Base-by-base conservation (phyloP, 1,140 invertebrate species). In the Atta cephalotes region DNA sequence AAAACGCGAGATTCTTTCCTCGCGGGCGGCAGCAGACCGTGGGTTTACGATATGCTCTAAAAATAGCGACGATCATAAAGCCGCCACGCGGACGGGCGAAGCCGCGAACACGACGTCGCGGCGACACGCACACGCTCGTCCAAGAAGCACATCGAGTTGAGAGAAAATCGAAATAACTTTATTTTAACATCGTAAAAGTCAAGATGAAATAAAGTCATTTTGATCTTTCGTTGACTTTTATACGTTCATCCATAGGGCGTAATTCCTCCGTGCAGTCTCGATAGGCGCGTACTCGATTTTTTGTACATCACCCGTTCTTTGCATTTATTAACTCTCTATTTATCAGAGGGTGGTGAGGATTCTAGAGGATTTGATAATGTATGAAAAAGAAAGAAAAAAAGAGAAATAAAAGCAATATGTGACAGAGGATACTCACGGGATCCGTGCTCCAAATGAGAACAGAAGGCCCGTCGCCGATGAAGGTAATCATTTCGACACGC, bases 51-150 rank as follows among this genome's bases (percentile, higher is more conserved):
- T 89, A 89, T 58, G 85, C 72, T 84, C 91, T 92, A 92, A 92
- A 92, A 92, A 92, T 91, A 92, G 87, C 88, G 79, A 80, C 87
- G 91, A 88, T 88, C 91, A 92, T 92, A 91, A 92, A 92, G 88
- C 85, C 84, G 88, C 76, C 81, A 87, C 71, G 84, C 86, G 82
- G 70, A 90, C 85, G 86, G 86, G 86, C 90, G 70, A 45, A 39
- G 35, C 39, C 28, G 10, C 49, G 77, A 62, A 58, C 39, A 51
- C 72, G 49, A 78, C 76, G 89, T 87, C 56, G 81, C 66, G 66
- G 18, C 53, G 31, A 39, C 21, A n/a, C 28, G 3, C n/a, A 74
- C 45, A 31, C 25, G 63, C 7, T 65, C 63, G 63, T 14, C 25
- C 39, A 45, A 45, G 9, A 10, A 45, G 39, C 39, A 10, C 39